Evolutionary conservation across 2,888 invertebrate genomes (phyloP), one percentile per base, ranked within the genome.

Genomic region (Hirtodrosophila confusa): DNA sequence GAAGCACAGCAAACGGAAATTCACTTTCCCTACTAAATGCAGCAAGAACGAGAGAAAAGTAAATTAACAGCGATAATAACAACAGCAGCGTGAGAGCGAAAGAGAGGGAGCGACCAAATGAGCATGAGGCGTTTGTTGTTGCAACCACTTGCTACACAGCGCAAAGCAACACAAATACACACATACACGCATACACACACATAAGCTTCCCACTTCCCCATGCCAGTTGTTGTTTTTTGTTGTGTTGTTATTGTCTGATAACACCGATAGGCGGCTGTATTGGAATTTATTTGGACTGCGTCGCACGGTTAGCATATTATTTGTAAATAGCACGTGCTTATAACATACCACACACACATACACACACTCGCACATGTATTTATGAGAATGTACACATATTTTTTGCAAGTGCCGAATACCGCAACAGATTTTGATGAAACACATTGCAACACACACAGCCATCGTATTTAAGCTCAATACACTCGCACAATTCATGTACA

Each of bases 91-190:
- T 24, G 9, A 43, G 27, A 39, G 11, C 8, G 4, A 39, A 1
- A 10, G 4, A 35, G 24, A 54, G 31, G 47, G 61, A 17, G n/a
- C n/a, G n/a, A 55, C 8, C 33, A 24, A 37, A 39, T 47, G 57
- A 69, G 47, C 39, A 12, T 50, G 12, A 40, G 54, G 40, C 50
- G 48, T 63, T 70, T 72, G 66, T 72, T 64, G 60, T 61, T 80
- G 80, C 78, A 75, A 68, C 74, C 80, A 86, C 80, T 80, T 86
- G 75, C 78, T 63, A 75, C 63, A 66, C 65, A 61, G 51, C 62
- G 51, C 37, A 58, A 27, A 27, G 64, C 65, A 61, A 55, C 62
- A 55, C 37, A 58, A 27, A 27, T 27, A 51, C 35, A 54, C 36
- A 35, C 56, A 29, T 24, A 50, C 31, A 27, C 35, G 35, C 39